Base-by-base conservation (phyloP, 1,140 invertebrate genomes). In the Drosophila malerkotliana region DNA sequence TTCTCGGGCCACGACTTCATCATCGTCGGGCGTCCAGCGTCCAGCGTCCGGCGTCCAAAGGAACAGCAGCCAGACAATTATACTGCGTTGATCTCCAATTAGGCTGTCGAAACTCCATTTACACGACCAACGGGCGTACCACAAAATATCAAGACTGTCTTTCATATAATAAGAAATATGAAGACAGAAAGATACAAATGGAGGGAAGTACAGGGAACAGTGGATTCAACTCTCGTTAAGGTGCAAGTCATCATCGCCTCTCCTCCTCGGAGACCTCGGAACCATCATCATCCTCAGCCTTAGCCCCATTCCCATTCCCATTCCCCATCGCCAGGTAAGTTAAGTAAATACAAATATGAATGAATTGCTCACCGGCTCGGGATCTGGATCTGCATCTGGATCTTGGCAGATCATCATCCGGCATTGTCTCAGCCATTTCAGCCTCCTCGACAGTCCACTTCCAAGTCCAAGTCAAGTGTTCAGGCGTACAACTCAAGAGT, bases 41-140 rank as follows among this genome's bases (percentile, higher is more conserved):
- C 34, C 55, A 30, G 2, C 12, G 8, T 21, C 57, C 45, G 34
- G 61, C 52, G 60, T 12, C 34, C 55, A 30, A 41, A 68, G 74
- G 56, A 64, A 59, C 72, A 56, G 45, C 62, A 62, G 64, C 52
- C 84, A 83, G 79, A 88, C 84, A 88, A 88, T 88, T 88, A 88
- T 88, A 88, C 66, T 83, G 72, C 79, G 83, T 88, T 88, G 83
- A 88, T 88, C 83, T 88, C 83, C 83, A 88, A 88, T 88, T 88
- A 88, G 83, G 83, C 83, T 88, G 83, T 88, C 83, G 83, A 88
- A 88, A 88, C 83, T 88, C 83, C 83, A 88, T 88, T 88, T 88
- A 88, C 83, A 87, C 82, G 77, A 75, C 63, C 77, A 85, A 72
- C 81, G 73, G 81, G 77, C 81, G 77, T 77, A 77, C 81, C 81